phyloP scores from a whole-genome alignment of 2,888 invertebrate species.

The Ashinkailepas kermadecensis region DNA sequence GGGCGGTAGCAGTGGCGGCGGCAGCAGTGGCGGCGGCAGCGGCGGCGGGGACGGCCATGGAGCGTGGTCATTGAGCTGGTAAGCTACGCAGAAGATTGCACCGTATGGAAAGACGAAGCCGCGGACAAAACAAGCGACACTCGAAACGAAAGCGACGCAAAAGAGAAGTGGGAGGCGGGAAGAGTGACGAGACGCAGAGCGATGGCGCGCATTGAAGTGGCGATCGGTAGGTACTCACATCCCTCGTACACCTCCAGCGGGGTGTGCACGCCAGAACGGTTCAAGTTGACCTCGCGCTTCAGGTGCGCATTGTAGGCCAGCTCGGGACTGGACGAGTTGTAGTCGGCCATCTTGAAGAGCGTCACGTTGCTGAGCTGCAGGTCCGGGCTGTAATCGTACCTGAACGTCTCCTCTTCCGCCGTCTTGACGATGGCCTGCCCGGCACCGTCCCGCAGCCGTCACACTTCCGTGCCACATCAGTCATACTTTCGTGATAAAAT shows the following conservation, averaged over 20 bases:
- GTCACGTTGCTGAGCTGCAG: neutral
- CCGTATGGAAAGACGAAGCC: too few species aligned
- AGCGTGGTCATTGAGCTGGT: too few species aligned
- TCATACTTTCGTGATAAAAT: neutral
- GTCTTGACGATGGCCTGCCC: neutral
- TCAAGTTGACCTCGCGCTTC: neutral
- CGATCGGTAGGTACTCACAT: conserved; percentile 38
- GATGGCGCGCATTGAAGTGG: neutral
- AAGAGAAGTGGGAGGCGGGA: neutral
- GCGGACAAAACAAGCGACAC: too few species aligned
- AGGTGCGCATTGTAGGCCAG: neutral
- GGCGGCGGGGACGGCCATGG: neutral
- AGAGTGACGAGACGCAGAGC: neutral
- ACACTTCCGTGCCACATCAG: neutral
- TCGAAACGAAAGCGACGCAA: neutral
- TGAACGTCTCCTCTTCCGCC: neutral
- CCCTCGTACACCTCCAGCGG: conserved; percentile 47
- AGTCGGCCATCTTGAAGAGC: conserved; percentile 17
- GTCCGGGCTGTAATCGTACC: neutral
- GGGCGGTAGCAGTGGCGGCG: neutral
- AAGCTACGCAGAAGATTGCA: too few species aligned
- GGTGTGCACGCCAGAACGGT: conserved; percentile 43
- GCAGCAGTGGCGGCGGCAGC: neutral
- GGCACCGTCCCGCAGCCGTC: neutral
- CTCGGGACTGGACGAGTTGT: neutral